Evolutionary conservation across 2,888 invertebrate species (phyloP), one percentile per base, ranked within the genome.

Genomic region (Drosophila longiperda): DNA sequence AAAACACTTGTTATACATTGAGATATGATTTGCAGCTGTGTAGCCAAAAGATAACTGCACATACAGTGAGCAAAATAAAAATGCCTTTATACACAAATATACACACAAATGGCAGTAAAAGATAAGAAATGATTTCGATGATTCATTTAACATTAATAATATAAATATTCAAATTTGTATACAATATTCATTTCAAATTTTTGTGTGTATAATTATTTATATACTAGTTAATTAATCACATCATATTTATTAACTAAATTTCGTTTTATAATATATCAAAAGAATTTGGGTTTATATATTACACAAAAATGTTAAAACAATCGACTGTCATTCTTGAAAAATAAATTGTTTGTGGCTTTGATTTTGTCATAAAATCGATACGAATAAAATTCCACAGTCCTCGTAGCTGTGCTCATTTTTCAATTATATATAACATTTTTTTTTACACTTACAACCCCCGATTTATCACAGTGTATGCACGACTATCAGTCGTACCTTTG

Each of bases 61-160:
- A 53, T 61, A 53, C 76, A 77, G 59, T 73, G 64, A 38, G 54
- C 73, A 34, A 76, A 75, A 67, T 17, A 12, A 8, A 15, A 26
- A 29, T 36, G 23, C 6, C 23, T 26, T 54, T 11, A 1, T 26
- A 9, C 6, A 36, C 17, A 54, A 17, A 11, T 6, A 23, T 17
- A 2, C 5, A 26, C 42, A 12, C n/a, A 9, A n/a, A n/a, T 8
- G 2, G 40, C 40, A 9, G 40, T n/a, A n/a, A n/a, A 20, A 7
- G 12, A 45, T 15, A 20, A 15, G 23, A 15, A 1, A 4, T 0
- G 6, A 20, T 42, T 42, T 42, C 12, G 12, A 0, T 23, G 1
- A 48, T 1, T 23, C 7, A 23, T 45, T 23, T 15, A 15, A 6
- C 1, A 23, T 12, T 1, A 1, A 8, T 3, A 15, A 23, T 23